Base-by-base conservation (phyloP, 2,113 vertebrate species). In the human region DNA sequence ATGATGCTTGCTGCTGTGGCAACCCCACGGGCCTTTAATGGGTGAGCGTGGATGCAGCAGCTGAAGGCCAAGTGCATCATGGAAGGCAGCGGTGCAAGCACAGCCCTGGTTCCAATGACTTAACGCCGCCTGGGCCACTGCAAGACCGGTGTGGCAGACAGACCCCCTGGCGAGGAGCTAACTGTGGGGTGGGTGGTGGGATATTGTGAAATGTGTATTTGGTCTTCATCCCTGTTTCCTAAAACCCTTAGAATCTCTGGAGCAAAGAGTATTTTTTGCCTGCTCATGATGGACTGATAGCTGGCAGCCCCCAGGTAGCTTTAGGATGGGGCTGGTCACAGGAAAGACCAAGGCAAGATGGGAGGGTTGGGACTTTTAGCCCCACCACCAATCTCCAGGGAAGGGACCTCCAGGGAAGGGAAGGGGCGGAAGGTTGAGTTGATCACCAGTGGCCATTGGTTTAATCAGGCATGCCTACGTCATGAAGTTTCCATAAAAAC, bases 21-120 rank as follows among this genome's bases (percentile, higher is more conserved):
- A 94, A 76, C 94, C 57, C 68, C 7, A 4, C 4, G 12, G 93
- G 23, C 12, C 57, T 76, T 79, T 55, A 3, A 1, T 3, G 38
- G 50, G 52, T 68, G 57, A 45, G 52, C 55, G 16, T 20, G 48
- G 73, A 30, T 48, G 80, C 84, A 92, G 93, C 85, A 93, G 87
- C 78, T 76, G 6, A 80, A 35, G 88, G 40, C 9, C 55, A 57
- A n/a, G 68, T 45, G n/a, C 25, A 12, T 12, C 22, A 40, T n/a
- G 16, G 80, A 66, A 84, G 45, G 76, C 55, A 6, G 35, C 1
- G 25, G 25, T 61, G 59, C 32, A 52, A 48, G 11, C 22, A 16
- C 3, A 32, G 52, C 45, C 22, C 52, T 8, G 9, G 55, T 43
- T 68, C 66, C 32, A n/a, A 18, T 68, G 66, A 68, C 66, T 68